Conservation (phyloP, 2,797 vertebrate species). For the Periophthalmus magnuspinnatus region DNA sequence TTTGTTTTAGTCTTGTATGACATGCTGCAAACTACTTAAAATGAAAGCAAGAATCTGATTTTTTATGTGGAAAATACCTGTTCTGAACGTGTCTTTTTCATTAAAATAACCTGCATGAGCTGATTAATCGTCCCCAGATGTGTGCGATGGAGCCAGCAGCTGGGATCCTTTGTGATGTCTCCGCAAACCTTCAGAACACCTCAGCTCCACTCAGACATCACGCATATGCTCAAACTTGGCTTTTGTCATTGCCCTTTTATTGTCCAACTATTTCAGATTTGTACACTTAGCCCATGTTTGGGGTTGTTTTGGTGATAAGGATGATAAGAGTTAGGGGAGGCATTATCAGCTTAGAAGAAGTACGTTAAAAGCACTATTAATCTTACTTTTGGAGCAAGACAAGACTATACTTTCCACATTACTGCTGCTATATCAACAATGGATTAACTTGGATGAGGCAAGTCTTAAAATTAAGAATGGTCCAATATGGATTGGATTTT, state of each 20-base stretch:
- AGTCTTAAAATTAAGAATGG: background rate
- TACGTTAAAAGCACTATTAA: constrained; percentile 32
- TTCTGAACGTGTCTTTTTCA: constrained; percentile 6
- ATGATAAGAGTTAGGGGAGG: constrained; percentile 27
- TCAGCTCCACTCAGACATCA: constrained; percentile 52
- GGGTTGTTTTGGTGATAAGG: constrained; percentile 44
- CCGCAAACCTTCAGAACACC: constrained; percentile 41
- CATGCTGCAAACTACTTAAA: background rate
- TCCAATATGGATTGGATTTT: background rate
- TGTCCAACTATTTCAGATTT: constrained; percentile 48
- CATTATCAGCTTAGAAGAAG: constrained; percentile 50
- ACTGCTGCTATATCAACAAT: background rate
- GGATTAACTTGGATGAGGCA: background rate
- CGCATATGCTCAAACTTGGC: constrained; percentile 54
- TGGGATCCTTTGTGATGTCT: constrained; percentile 34
- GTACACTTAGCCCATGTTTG: constrained; percentile 61
- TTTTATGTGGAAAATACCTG: constrained; percentile 24
- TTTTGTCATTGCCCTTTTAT: constrained; percentile 53
- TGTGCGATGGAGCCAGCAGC: constrained; percentile 19
- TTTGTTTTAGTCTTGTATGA: background rate
- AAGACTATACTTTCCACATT: constrained; percentile 10
- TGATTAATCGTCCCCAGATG: constrained; percentile 51
- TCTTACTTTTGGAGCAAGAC: constrained; percentile 15
- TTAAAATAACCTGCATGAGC: constrained; percentile 25
- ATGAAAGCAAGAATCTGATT: background rate